Conservation (phyloP, 1,140 invertebrate genomes). For the Diploscapter pachys region DNA sequence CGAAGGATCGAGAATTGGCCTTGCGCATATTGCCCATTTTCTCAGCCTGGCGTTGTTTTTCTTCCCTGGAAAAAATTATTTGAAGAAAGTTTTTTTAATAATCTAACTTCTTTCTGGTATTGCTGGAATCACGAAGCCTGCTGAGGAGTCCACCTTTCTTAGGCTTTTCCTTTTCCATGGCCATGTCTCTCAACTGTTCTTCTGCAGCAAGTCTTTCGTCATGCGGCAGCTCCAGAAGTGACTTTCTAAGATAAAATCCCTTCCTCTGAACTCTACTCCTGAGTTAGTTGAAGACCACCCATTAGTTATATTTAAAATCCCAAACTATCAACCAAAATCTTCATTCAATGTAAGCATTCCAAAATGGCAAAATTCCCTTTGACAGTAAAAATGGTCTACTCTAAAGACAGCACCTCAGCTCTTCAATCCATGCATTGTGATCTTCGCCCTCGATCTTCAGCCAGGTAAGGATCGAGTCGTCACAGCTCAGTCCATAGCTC, state of each 20-base stretch:
- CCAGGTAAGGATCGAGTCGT: conserved; percentile 54
- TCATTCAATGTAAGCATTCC: too few species aligned
- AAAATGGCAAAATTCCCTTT: not conserved
- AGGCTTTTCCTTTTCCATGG: conserved; percentile 30
- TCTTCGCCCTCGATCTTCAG: conserved; percentile 47
- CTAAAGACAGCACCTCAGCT: conserved; percentile 38
- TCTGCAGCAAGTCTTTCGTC: conserved; percentile 50
- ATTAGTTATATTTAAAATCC: too few species aligned
- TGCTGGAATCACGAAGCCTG: conserved; percentile 27
- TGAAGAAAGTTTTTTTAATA: conserved; percentile 11
- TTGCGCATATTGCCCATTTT: conserved; percentile 20
- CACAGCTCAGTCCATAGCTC: conserved; percentile 55
- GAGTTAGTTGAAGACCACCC: too few species aligned
- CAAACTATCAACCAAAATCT: too few species aligned
- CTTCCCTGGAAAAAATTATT: conserved; percentile 4
- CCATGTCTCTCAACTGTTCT: conserved; percentile 49
- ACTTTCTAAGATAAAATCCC: conserved; percentile 38
- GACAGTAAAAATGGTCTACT: not conserved
- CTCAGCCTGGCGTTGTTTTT: conserved; percentile 21
- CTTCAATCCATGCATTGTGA: conserved; percentile 42
- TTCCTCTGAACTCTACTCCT: too few species aligned
- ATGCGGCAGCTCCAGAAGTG: conserved; percentile 46
- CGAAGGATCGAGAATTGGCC: conserved; percentile 31
- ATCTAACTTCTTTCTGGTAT: conserved; percentile 36
- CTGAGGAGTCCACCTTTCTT: conserved; percentile 38